Evolutionary conservation across 2,797 vertebrate species (phyloP).

Genomic region (Leontopithecus rosalia): DNA sequence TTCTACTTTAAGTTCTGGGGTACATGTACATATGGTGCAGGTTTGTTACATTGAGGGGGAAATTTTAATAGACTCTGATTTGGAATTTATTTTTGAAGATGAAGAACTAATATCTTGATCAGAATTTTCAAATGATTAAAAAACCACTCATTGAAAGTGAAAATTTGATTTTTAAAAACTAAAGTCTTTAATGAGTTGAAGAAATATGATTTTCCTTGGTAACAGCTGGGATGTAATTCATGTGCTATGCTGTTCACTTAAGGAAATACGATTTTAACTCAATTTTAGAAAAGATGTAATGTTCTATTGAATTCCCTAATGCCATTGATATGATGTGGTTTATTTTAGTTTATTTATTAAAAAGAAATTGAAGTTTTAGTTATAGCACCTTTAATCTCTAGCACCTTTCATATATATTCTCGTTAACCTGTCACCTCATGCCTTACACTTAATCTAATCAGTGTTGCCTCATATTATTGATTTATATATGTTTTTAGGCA

Average conservation of each 20-base stretch:
- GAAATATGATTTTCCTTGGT: not conserved
- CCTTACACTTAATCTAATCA: not conserved
- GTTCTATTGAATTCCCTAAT: conserved; percentile 9
- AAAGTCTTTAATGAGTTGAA: conserved; percentile 13
- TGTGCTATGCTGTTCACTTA: not conserved
- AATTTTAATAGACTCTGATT: conserved; percentile 48
- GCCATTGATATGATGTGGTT: not conserved
- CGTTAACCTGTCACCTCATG: not conserved
- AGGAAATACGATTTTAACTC: conserved; percentile 18
- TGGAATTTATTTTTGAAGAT: not conserved
- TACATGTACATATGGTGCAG: too few relatives aligned
- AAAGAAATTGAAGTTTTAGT: not conserved
- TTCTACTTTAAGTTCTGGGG: too few relatives aligned
- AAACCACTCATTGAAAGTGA: conserved; percentile 25
- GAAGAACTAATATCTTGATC: conserved; percentile 4
- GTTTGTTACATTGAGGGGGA: not conserved
- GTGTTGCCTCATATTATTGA: not conserved
- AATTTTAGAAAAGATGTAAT: conserved; percentile 12
- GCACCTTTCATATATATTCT: not conserved
- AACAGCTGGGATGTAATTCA: conserved; percentile 1
- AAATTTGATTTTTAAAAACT: conserved; percentile 16
- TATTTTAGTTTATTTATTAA: conserved; percentile 41
- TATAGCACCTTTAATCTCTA: not conserved
- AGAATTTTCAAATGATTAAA: conserved; percentile 6
- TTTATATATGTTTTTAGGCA: not conserved